phyloP scores from a whole-genome alignment of 2,113 vertebrate genomes.

The Myanophis thanlyinensis region DNA sequence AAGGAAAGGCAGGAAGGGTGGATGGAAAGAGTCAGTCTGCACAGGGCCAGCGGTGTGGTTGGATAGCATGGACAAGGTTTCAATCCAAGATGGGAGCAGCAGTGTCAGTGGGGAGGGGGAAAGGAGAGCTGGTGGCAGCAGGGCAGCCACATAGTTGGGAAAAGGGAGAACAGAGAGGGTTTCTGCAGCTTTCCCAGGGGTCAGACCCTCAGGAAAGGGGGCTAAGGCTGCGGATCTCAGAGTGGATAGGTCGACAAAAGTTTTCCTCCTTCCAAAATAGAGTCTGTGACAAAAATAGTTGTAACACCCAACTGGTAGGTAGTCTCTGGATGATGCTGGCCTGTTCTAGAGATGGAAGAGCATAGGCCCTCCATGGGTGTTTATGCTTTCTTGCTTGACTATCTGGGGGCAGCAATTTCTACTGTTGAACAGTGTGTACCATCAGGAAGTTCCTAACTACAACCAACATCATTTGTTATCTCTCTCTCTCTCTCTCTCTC shows the following conservation, averaged over 20 bases:
- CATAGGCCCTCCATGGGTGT: neutral
- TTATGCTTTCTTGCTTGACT: neutral
- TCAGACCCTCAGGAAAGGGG: neutral
- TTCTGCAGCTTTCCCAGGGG: neutral
- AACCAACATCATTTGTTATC: no score
- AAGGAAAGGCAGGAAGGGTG: neutral
- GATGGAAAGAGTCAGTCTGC: neutral
- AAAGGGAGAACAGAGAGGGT: neutral
- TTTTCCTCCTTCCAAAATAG: neutral
- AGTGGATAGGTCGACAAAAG: no score
- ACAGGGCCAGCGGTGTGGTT: neutral
- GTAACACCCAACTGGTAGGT: neutral
- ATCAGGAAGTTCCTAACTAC: neutral
- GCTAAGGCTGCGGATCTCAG: constrained; percentile 6
- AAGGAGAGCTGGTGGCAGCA: neutral
- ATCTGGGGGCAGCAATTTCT: neutral
- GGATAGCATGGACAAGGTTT: neutral
- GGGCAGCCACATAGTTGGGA: neutral
- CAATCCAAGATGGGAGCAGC: neutral
- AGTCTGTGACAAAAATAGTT: neutral
- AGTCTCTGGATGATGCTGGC: neutral
- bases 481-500: no score
- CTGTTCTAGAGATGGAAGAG: neutral
- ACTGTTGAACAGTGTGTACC: neutral
- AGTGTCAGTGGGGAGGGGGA: accelerated